phyloP scores from a whole-genome alignment of 1,140 invertebrate species.

The Macrosteles quadrilineatus region DNA sequence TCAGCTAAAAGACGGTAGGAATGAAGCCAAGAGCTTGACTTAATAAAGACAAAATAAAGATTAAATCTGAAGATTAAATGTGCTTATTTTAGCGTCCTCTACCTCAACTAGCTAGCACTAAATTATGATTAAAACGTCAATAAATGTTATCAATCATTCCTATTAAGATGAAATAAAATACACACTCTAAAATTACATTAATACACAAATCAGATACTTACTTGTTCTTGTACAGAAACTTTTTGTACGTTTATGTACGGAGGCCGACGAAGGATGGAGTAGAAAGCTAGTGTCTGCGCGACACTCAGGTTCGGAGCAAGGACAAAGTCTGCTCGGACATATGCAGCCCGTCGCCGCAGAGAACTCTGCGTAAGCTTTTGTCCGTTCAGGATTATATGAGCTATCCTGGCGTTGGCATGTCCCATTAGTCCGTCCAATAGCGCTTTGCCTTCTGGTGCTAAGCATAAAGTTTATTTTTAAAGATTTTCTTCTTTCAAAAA shows the following conservation, averaged over 20 bases:
- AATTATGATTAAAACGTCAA: too few species aligned
- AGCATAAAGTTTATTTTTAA: conserved; percentile 37
- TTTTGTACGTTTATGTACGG: conserved; percentile 36
- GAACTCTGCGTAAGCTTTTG: conserved; percentile 69
- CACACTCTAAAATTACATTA: too few species aligned
- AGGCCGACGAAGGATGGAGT: conserved; percentile 40
- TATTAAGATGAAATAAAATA: too few species aligned
- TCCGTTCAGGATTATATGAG: conserved; percentile 86
- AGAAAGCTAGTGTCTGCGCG: conserved; percentile 40
- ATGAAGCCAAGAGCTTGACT: too few species aligned
- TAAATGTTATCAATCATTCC: too few species aligned
- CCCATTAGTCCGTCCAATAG: conserved; percentile 82
- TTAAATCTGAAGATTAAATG: too few species aligned
- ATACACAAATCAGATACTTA: too few species aligned
- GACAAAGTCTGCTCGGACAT: conserved; percentile 62
- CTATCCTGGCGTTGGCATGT: conserved; percentile 64
- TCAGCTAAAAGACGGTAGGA: too few species aligned
- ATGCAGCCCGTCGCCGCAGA: conserved; percentile 65
- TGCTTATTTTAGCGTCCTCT: too few species aligned
- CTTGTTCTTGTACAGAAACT: conserved; percentile 39
- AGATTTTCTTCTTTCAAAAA: too few species aligned
- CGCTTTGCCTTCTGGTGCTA: conserved; percentile 73
- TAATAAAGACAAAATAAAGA: not conserved
- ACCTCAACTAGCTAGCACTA: too few species aligned
- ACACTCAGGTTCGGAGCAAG: conserved; percentile 55